Evolutionary conservation across 2,888 invertebrate genomes (phyloP), one percentile per base, ranked within the genome.

Genomic region (Laspeyria flexula): DNA sequence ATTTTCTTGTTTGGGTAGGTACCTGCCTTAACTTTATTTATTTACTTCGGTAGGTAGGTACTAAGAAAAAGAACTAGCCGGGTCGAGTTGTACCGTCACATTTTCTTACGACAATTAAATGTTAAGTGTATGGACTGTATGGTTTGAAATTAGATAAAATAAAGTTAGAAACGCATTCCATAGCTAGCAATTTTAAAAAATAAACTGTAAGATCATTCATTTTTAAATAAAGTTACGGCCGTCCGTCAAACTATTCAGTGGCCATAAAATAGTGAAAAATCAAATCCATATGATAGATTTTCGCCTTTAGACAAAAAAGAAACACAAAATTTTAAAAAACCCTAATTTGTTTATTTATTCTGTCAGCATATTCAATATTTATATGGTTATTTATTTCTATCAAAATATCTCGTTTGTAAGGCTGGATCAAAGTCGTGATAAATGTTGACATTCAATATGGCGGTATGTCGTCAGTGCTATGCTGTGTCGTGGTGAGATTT

Each of bases 381-480:
- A 53, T 61, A 72, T 55, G 66, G 59, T 64, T 61, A 54, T 60
- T 61, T 60, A 65, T 64, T 60, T 66, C 55, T 53, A 60, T 51
- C 60, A 71, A 73, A 71, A 69, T 69, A 69, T 61, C 57, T 65
- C 63, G 66, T 70, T 71, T 81, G 75, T 77, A 81, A 77, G 85
- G 82, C 77, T 79, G 75, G 81, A 83, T 79, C 79, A 77, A 79
- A 88, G 82, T 84, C 80, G 83, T 85, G 84, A 83, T 83, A 78
- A 83, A 86, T 89, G 90, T 95, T 96, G 95, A 96, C 96, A 96
- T 95, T 95, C 96, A 96, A 96, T 96, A 97, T 97, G 97, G 97
- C 97, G 96, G 96, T 96, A 96, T 96, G 96, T 96, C 96, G 96
- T 96, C 96, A 96, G 96, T 97, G 97, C 96, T 96, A 95, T 97